phyloP scores from a whole-genome alignment of 2,888 invertebrate genomes.

The Crocallis elinguaria region DNA sequence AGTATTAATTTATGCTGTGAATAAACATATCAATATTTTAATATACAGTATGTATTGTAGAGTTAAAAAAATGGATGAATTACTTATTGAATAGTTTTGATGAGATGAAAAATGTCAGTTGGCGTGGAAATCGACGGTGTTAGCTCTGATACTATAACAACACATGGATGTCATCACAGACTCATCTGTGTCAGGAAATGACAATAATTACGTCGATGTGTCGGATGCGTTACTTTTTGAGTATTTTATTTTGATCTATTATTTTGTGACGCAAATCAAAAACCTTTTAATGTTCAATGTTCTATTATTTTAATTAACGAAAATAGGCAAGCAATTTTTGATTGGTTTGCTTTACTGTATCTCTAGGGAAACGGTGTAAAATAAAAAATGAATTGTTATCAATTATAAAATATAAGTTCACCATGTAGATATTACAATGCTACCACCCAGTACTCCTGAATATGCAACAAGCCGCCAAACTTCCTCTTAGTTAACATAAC shows the following conservation, averaged over 20 bases:
- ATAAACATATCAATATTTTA: too few species aligned
- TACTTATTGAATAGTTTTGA: too few species aligned
- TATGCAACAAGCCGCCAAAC: slow-evolving; percentile 13
- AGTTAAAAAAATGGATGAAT: too few species aligned
- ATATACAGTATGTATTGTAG: too few species aligned
- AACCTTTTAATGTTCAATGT: background rate
- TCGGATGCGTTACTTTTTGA: slow-evolving; percentile 4
- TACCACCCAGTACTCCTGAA: slow-evolving; percentile 3
- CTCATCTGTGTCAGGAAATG: slow-evolving; percentile 32
- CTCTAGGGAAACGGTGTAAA: too few species aligned
- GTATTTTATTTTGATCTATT: slow-evolving; percentile 4
- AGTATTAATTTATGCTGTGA: too few species aligned
- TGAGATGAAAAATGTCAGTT: too few species aligned
- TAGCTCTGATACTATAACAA: slow-evolving; percentile 9
- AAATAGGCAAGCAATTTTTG: too few species aligned
- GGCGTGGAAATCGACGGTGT: too few species aligned
- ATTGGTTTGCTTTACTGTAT: too few species aligned
- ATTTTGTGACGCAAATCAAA: slow-evolving; percentile 1
- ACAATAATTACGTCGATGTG: slow-evolving; percentile 26
- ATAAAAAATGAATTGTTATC: too few species aligned
- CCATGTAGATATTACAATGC: slow-evolving; percentile 8
- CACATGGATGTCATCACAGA: slow-evolving; percentile 24
- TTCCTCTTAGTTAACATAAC: slow-evolving; percentile 5
- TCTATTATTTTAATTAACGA: background rate
- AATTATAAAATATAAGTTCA: too few species aligned